Evolutionary conservation across 1,140 invertebrate genomes (phyloP), one percentile per base, ranked within the genome.

Genomic region (Aphelenchoides fujianensis): DNA sequence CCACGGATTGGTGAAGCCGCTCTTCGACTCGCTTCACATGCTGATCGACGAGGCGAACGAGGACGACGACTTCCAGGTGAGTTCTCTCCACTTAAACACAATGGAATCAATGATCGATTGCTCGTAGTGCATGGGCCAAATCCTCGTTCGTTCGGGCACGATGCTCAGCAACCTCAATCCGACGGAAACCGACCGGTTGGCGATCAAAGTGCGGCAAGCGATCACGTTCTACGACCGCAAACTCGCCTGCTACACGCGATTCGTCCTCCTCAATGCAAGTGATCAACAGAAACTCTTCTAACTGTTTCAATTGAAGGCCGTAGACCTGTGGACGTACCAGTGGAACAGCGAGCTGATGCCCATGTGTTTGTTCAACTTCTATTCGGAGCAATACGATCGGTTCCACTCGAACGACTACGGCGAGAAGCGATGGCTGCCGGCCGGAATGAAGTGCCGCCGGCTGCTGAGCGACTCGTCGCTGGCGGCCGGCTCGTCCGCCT

Each of bases 301-400:
- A n/a, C n/a, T n/a, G n/a, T n/a, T n/a, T 16, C 9, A 1, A 61
- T 2, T 61, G 31, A 19, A 61, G 59, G 59, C 59, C n/a, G 32
- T 37, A 23, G 63, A 66, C 7, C 32, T 66, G 2, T 66, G 34
- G 63, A 66, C 63, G 23, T 66, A 66, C 31, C 16, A 37, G 16
- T 66, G 63, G 63, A 66, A 66, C 16, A n/a, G 37, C 12, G 32
- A 66, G 53, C 23, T 37, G 36, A 66, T 66, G 63, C 63, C 63
- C 31, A n/a, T 23, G 12, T 66, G 63, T 35, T 37, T 66, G 36
- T 35, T 32, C 2, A 19, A 66, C 16, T 66, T 66, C 32, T 66
- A 66, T 3, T 12, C 31, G 12, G 32, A 0, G 16, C 1, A 66
- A 66, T 66, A 66, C 3, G 63, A 30, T 23, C 16, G 16, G 27